phyloP scores from a whole-genome alignment of 2,888 invertebrate genomes.

The Ochropleura leucogaster region DNA sequence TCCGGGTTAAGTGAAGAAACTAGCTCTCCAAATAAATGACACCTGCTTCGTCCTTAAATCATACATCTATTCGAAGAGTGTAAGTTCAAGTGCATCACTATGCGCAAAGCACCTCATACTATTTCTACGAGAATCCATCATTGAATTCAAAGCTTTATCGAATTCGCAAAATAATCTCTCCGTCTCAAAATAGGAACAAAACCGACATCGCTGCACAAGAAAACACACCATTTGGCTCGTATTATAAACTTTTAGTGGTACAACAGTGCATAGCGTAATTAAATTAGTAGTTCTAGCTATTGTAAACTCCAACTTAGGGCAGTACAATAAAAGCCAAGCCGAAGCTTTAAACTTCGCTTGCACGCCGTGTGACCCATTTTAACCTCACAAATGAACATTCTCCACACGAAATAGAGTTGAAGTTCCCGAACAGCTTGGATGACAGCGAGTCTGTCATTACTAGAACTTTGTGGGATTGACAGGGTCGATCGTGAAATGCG shows the following conservation, averaged over 20 bases:
- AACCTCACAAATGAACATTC: slow-evolving; percentile 58
- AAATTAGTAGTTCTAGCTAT: slow-evolving; percentile 58
- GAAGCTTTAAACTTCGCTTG: slow-evolving; percentile 50
- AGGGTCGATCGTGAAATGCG: slow-evolving; percentile 12
- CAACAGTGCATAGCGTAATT: slow-evolving; percentile 50
- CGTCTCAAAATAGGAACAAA: background rate
- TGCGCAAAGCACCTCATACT: background rate
- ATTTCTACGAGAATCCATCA: background rate
- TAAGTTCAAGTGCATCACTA: background rate
- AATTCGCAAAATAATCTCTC: background rate
- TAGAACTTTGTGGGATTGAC: slow-evolving; percentile 49
- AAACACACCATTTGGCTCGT: slow-evolving; percentile 25
- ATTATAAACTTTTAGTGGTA: slow-evolving; percentile 38
- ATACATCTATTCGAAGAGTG: background rate
- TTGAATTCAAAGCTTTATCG: background rate
- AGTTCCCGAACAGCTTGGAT: slow-evolving; percentile 33
- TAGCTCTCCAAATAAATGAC: background rate
- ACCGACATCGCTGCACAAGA: slow-evolving; percentile 2
- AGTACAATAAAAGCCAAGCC: slow-evolving; percentile 58
- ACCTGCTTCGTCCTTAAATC: background rate
- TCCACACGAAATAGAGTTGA: slow-evolving; percentile 39
- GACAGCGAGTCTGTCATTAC: slow-evolving; percentile 49
- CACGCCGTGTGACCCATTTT: slow-evolving; percentile 52
- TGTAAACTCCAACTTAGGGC: slow-evolving; percentile 52
- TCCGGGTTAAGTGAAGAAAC: too few species aligned